phyloP scores from a whole-genome alignment of 1,140 invertebrate genomes.

The Pseudomyrmex flavicornis region DNA sequence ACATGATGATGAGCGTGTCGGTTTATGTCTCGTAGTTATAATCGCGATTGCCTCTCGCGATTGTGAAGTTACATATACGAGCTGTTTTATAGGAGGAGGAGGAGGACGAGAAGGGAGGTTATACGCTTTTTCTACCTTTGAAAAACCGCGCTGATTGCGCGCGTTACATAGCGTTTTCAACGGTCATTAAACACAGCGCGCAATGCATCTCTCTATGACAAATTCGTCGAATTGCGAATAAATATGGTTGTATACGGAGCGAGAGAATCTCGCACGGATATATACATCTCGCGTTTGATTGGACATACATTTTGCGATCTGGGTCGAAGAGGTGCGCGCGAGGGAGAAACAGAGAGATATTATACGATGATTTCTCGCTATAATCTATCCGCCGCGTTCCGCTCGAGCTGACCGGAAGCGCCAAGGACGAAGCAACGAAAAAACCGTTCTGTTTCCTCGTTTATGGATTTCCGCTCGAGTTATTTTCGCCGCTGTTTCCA shows the following conservation, averaged over 20 bases:
- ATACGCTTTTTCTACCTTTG: not conserved
- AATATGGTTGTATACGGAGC: not conserved
- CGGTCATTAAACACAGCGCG: too few relatives aligned
- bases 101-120: not conserved
- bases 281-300: not conserved
- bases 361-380: slow-evolving; percentile 3
- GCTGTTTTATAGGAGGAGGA: not conserved
- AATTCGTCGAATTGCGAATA: not conserved
- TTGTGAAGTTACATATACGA: not conserved
- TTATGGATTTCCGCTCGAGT: not conserved
- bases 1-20: not conserved
- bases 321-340: slow-evolving; percentile 1
- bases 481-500: too few relatives aligned
- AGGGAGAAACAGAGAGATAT: not conserved
- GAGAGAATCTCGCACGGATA: not conserved
- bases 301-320: slow-evolving; percentile 23
- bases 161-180: not conserved
- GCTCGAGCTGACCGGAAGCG: not conserved
- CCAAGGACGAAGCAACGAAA: not conserved
- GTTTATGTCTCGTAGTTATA: not conserved
- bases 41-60: not conserved
- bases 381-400: not conserved
- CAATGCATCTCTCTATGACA: not conserved
- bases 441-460: not conserved
- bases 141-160: not conserved